Evolutionary conservation across 2,113 vertebrate species (phyloP).

Genomic region (Phrynosoma blainvillii): DNA sequence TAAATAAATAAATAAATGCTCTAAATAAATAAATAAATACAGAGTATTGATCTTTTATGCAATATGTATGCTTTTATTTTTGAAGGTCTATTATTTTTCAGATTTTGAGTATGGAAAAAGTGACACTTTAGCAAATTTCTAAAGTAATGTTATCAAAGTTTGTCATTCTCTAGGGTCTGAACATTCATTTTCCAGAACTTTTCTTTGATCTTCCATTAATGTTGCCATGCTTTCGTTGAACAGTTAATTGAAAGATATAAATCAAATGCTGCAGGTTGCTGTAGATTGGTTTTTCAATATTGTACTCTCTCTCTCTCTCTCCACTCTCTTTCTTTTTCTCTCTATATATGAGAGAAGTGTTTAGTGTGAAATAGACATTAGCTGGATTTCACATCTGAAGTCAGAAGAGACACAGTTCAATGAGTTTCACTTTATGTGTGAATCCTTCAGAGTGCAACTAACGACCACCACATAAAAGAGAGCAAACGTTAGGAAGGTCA

Average conservation of each 20-base stretch:
- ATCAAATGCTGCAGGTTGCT: background rate
- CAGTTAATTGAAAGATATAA: background rate
- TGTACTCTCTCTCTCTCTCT: background rate
- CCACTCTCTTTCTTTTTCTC: too few relatives aligned
- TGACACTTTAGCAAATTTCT: background rate
- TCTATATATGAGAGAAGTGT: background rate
- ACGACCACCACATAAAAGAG: background rate
- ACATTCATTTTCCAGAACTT: background rate
- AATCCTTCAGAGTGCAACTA: background rate
- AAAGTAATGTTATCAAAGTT: background rate
- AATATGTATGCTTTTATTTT: conserved; percentile 24
- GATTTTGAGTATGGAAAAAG: conserved; percentile 9
- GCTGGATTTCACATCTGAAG: background rate
- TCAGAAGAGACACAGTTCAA: background rate
- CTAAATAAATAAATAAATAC: too few relatives aligned
- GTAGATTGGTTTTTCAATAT: background rate
- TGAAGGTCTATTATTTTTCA: conserved; percentile 13
- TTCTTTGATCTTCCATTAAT: background rate
- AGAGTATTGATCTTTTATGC: too few relatives aligned
- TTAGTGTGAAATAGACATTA: background rate
- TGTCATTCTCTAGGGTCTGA: background rate
- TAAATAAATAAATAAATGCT: too few relatives aligned
- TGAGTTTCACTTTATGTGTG: background rate
- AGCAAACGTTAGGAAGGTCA: background rate
- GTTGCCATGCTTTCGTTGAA: background rate